Percentiles rank a stretch among this genome's conserved stretches.
Evolutionary conservation across 1,140 invertebrate genomes (phyloP).

Genomic region (Myzus persicae): DNA sequence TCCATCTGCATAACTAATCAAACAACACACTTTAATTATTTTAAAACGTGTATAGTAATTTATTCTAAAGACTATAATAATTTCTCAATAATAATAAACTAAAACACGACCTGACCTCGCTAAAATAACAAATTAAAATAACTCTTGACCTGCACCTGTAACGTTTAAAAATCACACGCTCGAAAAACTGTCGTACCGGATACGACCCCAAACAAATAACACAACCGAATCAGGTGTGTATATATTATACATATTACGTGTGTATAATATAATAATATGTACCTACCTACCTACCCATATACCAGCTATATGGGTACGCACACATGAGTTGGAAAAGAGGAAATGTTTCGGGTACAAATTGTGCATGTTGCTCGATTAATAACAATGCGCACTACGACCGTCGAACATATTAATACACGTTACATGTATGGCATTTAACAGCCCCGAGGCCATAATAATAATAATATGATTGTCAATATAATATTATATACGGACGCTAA

Average conservation of each 20-base stretch:
- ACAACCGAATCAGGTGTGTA: background rate
- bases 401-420: background rate
- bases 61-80: background rate
- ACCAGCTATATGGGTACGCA: background rate
- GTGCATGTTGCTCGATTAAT: conserved; percentile 37
- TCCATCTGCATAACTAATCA: background rate
- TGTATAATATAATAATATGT: background rate
- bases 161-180: conserved; percentile 40
- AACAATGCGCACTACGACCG: background rate
- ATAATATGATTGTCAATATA: conserved; percentile 3
- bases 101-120: background rate
- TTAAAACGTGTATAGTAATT: background rate
- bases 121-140: conserved; percentile 45
- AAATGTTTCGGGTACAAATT: conserved; percentile 44
- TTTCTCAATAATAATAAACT: background rate
- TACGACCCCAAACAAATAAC: background rate
- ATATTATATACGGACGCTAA: conserved; percentile 45
- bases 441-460: conserved; percentile 12
- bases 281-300: too few relatives aligned
- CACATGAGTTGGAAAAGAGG: background rate
- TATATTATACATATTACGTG: background rate
- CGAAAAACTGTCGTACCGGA: conserved; percentile 13
- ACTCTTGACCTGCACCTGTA: conserved; percentile 54
- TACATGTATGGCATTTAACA: background rate
- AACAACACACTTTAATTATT: background rate